Conservation (phyloP, 2,797 vertebrate species). For the Pantherophis vulpinus region DNA sequence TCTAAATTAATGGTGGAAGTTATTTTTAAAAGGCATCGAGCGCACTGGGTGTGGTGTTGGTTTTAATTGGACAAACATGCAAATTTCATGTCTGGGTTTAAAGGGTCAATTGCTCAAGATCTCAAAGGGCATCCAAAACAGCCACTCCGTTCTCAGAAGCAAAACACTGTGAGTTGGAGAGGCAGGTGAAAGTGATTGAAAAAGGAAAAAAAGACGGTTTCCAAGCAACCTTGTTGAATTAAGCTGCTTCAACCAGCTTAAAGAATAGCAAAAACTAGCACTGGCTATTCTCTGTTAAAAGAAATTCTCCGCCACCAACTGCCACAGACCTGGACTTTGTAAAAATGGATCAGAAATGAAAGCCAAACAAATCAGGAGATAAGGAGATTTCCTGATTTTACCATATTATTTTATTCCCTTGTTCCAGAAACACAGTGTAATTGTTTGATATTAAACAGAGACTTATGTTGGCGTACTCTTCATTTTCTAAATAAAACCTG, state of each 20-base stretch:
- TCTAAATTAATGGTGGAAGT: constrained; percentile 5
- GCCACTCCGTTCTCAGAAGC: constrained; percentile 59
- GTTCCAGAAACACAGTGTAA: neutral
- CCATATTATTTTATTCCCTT: neutral
- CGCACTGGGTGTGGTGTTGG: neutral
- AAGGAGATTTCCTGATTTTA: constrained; percentile 25
- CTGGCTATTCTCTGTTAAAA: constrained; percentile 65
- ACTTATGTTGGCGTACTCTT: neutral
- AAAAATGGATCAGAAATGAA: constrained; percentile 47
- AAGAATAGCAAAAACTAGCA: constrained; percentile 64
- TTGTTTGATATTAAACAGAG: neutral
- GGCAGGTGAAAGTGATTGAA: constrained; percentile 58
- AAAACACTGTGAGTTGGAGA: constrained; percentile 48
- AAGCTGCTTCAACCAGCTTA: constrained; percentile 63
- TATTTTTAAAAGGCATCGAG: neutral
- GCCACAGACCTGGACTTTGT: constrained; percentile 36
- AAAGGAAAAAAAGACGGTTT: constrained; percentile 65
- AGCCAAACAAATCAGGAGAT: constrained; percentile 42
- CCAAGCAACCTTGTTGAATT: constrained; percentile 72
- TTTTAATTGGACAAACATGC: constrained; percentile 14
- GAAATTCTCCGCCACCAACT: constrained; percentile 37
- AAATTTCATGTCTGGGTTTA: constrained; percentile 41
- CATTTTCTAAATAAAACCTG: neutral
- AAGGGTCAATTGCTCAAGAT: constrained; percentile 63
- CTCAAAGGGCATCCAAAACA: constrained; percentile 59